Evolutionary conservation across 2,888 invertebrate genomes (phyloP), one percentile per base, ranked within the genome.

Genomic region (Pristionchus japonicus): DNA sequence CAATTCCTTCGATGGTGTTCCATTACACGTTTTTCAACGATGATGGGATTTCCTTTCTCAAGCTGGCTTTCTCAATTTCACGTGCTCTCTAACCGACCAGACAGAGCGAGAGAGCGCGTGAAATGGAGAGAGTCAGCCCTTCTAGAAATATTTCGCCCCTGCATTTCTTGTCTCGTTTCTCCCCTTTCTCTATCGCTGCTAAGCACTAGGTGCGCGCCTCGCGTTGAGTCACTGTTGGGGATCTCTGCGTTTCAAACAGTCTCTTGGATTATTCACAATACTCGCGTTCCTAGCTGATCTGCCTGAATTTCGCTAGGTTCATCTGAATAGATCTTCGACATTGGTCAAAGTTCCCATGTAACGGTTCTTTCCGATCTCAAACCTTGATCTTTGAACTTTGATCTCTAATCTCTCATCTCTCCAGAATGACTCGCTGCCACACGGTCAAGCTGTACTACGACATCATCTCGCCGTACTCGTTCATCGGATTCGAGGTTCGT

Each of bases 361-460:
- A n/a, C n/a, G n/a, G n/a, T n/a, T n/a, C n/a, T n/a, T n/a, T n/a
- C n/a, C n/a, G n/a, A n/a, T n/a, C n/a, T n/a, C n/a, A n/a, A 61
- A 49, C 49, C n/a, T 15, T 61, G 61, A 61, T n/a, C 61, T 31
- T 67, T 67, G 67, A 67, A 7, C 67, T 67, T 67, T 67, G 31
- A 67, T 67, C 31, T 27, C 20, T 23, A 40, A 40, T 74, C 64
- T 64, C 13, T 27, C 15, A 31, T 64, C 64, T 64, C 31, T 31
- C 64, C n/a, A 27, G 27, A 40, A 77, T 77, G 77, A 52, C 82
- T 17, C 82, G 82, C 20, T 64, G 40, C 61, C 64, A 61, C 64
- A 85, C n/a, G 15, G 31, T 85, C 85, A 85, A 85, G 85, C 85
- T 85, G 40, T 85, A 64, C 85, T 85, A 85, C 40, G 85, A 85